Evolutionary conservation across 2,888 invertebrate species (phyloP).

Genomic region (Choreutis nemorana): DNA sequence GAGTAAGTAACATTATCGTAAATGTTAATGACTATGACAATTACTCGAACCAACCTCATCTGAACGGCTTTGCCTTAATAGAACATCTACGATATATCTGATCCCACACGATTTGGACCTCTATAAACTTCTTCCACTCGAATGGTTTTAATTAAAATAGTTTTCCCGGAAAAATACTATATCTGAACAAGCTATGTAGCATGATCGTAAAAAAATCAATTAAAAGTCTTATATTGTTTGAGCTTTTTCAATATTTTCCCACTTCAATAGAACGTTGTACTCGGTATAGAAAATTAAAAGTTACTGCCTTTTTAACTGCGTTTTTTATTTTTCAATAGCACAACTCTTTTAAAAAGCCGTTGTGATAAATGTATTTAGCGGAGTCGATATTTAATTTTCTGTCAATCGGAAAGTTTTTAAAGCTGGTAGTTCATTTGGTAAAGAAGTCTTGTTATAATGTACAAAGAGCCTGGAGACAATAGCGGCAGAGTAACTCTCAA

Average conservation of each 20-base stretch:
- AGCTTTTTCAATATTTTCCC: no score
- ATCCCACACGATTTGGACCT: conserved; percentile 39
- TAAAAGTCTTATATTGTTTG: no score
- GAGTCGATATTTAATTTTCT: no score
- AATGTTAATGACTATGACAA: conserved; percentile 60
- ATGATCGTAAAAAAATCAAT: no score
- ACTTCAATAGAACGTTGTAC: no score
- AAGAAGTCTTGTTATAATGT: conserved; percentile 40
- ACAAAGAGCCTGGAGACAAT: conserved; percentile 59
- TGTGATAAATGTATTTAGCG: no score
- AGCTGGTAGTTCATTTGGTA: conserved; percentile 49
- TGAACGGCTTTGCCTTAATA: conserved; percentile 36
- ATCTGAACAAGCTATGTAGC: conserved; percentile 4
- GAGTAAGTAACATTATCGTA: conserved; percentile 48
- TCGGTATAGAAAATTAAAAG: no score
- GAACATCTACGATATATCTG: conserved; percentile 51
- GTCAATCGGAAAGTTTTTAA: conserved; percentile 36
- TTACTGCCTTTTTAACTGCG: no score
- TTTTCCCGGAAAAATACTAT: conserved; percentile 45
- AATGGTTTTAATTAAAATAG: conserved; percentile 56
- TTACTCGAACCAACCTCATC: conserved; percentile 45
- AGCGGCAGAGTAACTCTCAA: conserved; percentile 51
- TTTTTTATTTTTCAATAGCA: no score
- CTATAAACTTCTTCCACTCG: conserved; percentile 48
- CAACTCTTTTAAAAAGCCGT: no score